Evolutionary conservation across 2,797 vertebrate species (phyloP).

Genomic region (Cuniculus paca): DNA sequence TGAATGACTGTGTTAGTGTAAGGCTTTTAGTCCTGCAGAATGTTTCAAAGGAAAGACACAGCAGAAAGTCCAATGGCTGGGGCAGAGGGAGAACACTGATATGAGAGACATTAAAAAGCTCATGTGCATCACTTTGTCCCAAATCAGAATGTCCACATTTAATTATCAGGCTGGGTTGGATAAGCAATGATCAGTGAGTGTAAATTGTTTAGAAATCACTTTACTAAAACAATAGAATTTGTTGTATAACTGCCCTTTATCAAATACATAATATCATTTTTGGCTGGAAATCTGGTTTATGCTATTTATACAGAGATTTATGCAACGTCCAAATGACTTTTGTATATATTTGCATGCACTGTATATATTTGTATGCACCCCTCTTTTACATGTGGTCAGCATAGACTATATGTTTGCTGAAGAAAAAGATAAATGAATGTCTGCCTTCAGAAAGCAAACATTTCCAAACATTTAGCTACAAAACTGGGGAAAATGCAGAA

Average conservation of each 20-base stretch:
- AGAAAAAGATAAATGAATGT: slow-evolving; percentile 68
- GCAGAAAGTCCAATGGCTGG: not conserved
- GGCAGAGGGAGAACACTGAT: not conserved
- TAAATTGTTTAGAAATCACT: slow-evolving; percentile 54
- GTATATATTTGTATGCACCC: slow-evolving; percentile 2
- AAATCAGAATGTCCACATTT: not conserved
- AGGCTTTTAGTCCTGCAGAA: not conserved
- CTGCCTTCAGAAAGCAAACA: slow-evolving; percentile 70
- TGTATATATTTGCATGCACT: slow-evolving; percentile 54
- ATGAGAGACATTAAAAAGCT: not conserved
- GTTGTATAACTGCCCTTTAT: slow-evolving; percentile 61
- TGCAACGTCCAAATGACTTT: slow-evolving; percentile 28
- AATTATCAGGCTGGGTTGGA: not conserved
- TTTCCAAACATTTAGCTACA: slow-evolving; percentile 68
- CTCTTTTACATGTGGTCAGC: slow-evolving; percentile 46
- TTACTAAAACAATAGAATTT: slow-evolving; percentile 28
- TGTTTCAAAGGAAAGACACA: not conserved
- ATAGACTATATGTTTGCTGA: slow-evolving; percentile 26
- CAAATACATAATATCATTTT: slow-evolving; percentile 39
- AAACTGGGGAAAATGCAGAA: not conserved
- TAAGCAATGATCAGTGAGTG: not conserved
- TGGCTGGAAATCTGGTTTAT: slow-evolving; percentile 45
- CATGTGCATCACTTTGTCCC: no score
- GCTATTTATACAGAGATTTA: slow-evolving; percentile 56
- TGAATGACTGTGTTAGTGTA: not conserved